Evolutionary conservation across 2,113 vertebrate genomes (phyloP).

Genomic region (Canis aureus): DNA sequence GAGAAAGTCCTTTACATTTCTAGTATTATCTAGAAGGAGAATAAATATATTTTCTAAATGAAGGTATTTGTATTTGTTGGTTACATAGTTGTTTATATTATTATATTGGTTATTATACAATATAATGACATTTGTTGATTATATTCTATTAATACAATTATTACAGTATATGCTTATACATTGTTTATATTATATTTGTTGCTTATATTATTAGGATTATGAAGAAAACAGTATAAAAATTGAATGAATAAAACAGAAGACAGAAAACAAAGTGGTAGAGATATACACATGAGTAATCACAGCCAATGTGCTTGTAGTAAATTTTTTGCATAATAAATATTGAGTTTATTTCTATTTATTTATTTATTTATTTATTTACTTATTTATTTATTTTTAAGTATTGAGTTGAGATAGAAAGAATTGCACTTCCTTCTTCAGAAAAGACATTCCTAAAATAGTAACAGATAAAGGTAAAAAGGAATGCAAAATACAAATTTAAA

Average conservation of each 20-base stretch:
- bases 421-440: neutral
- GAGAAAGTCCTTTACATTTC: neutral
- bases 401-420: neutral
- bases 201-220: neutral
- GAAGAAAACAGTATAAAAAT: neutral
- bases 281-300: neutral
- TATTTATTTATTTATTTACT: too few species aligned
- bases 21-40: neutral
- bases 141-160: neutral
- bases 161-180: neutral
- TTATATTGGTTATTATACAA: neutral
- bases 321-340: neutral
- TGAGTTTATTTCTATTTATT: neutral
- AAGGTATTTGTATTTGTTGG: neutral
- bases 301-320: neutral
- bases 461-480: neutral
- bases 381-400: too few species aligned
- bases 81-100: neutral
- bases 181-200: neutral
- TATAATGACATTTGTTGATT: neutral
- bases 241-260: neutral
- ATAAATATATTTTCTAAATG: neutral
- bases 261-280: neutral
- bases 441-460: neutral
- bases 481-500: neutral